Evolutionary conservation across 2,888 invertebrate species (phyloP).

Genomic region (Synergus japonicus): DNA sequence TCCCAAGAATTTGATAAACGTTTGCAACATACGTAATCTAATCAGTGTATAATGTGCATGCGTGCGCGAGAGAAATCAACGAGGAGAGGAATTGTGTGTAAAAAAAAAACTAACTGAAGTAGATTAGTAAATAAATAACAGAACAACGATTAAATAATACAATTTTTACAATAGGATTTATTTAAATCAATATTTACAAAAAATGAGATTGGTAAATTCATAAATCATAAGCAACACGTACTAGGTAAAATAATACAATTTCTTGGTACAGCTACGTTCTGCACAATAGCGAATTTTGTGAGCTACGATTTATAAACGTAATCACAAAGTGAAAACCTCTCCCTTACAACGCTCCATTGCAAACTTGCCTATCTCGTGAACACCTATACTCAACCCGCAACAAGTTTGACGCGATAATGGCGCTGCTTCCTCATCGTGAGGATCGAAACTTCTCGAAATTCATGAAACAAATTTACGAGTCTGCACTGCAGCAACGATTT

Average conservation of each 20-base stretch:
- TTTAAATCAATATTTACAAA: constrained; percentile 74
- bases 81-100: constrained; percentile 11
- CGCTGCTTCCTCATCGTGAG: constrained; percentile 34
- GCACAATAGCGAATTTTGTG: constrained; percentile 39
- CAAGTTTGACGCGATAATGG: constrained; percentile 39
- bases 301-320: constrained; percentile 37
- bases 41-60: background rate
- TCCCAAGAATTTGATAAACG: constrained; percentile 12
- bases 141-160: constrained; percentile 65
- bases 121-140: constrained; percentile 51
- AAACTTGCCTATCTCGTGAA: constrained; percentile 27
- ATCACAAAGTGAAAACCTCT: constrained; percentile 36
- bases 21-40: constrained; percentile 24
- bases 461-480: constrained; percentile 35
- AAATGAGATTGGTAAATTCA: constrained; percentile 68
- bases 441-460: constrained; percentile 39
- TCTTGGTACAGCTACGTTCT: constrained; percentile 41
- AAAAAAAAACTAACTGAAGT: background rate
- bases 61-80: constrained; percentile 14
- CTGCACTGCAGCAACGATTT: constrained; percentile 21
- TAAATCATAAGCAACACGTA: constrained; percentile 57
- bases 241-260: constrained; percentile 38
- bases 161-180: constrained; percentile 73
- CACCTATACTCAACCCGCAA: constrained; percentile 25
- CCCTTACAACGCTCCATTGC: constrained; percentile 28